Percentiles rank a stretch among this genome's conserved stretches.
Evolutionary conservation across 2,797 vertebrate species (phyloP).

Genomic region (Petrocephalus schoutedeni): DNA sequence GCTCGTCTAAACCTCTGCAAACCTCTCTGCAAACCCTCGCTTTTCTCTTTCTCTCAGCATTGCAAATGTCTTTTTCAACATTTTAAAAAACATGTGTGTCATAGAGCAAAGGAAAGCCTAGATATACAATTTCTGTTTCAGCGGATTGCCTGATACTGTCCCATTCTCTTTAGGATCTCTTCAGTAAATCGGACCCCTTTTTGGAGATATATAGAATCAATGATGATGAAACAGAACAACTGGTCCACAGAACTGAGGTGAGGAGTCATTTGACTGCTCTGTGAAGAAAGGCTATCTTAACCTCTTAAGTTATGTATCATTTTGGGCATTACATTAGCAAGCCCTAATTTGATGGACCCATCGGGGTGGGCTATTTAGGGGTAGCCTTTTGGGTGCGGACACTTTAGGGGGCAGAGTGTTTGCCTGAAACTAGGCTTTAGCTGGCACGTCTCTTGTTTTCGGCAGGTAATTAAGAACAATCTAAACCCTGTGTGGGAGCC

Average conservation of each 20-base stretch:
- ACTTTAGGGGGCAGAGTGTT: neutral
- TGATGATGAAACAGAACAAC: conserved; percentile 78
- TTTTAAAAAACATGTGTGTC: neutral
- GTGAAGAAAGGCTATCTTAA: neutral
- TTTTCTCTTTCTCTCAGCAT: neutral
- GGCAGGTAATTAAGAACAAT: conserved; percentile 92
- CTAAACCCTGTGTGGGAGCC: conserved; percentile 91
- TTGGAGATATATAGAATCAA: conserved; percentile 88
- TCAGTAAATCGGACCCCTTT: conserved; percentile 96
- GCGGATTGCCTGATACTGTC: neutral
- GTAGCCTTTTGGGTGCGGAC: neutral
- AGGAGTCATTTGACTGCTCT: conserved; percentile 4
- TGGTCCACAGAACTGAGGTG: conserved; percentile 92
- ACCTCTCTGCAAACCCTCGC: neutral
- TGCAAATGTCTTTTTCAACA: neutral
- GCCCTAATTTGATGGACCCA: neutral
- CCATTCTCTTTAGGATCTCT: conserved; percentile 72
- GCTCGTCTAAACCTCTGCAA: neutral
- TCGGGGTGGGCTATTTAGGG: neutral
- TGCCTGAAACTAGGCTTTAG: neutral
- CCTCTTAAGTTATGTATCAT: neutral
- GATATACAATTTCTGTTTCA: neutral
- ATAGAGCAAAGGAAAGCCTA: neutral
- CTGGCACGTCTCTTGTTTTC: conserved; percentile 12
- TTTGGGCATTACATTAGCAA: neutral